Conservation (phyloP, 1,140 invertebrate species). For the Cylas formicarius region DNA sequence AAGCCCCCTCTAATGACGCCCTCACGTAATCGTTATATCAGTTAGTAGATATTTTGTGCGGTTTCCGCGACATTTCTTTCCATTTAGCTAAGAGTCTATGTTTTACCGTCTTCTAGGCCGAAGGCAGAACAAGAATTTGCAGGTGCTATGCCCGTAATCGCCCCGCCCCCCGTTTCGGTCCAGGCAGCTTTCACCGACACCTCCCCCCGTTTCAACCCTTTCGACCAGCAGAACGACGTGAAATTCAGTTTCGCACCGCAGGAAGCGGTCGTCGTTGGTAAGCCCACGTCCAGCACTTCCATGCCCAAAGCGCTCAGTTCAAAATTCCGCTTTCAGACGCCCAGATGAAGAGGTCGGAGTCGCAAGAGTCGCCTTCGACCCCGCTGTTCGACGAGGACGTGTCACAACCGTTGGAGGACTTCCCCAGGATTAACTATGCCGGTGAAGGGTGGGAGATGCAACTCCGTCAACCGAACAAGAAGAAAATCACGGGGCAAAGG, state of each 20-base stretch:
- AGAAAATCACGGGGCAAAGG: constrained; percentile 93
- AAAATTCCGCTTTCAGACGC: constrained; percentile 11
- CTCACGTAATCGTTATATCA: too few species aligned
- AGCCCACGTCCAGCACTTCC: constrained; percentile 3
- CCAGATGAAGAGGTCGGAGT: constrained; percentile 48
- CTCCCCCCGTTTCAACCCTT: constrained; percentile 59
- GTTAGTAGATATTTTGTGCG: too few species aligned
- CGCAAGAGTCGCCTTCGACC: constrained; percentile 76
- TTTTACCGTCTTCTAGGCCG: constrained; percentile 46
- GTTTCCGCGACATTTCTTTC: too few species aligned
- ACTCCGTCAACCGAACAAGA: constrained; percentile 91
- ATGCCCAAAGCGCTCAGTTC: constrained; percentile 1
- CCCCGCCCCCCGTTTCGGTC: constrained; percentile 58
- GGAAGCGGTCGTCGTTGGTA: constrained; percentile 32
- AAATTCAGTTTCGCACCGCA: constrained; percentile 39
- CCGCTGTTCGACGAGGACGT: constrained; percentile 93
- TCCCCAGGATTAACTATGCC: constrained; percentile 69
- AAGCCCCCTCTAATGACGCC: too few species aligned
- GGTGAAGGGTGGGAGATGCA: constrained; percentile 97
- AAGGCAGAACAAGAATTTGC: constrained; percentile 43
- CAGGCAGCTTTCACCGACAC: constrained; percentile 48
- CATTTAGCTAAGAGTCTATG: too few species aligned
- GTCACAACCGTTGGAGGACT: constrained; percentile 87
- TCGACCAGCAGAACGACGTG: constrained; percentile 61
- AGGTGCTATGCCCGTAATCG: constrained; percentile 58